These are phyloP conservation scores for Xanthorhoe spadicearia DNA, from an alignment of 2,888 invertebrate genomes.

Conservation along the genomic window DNA sequence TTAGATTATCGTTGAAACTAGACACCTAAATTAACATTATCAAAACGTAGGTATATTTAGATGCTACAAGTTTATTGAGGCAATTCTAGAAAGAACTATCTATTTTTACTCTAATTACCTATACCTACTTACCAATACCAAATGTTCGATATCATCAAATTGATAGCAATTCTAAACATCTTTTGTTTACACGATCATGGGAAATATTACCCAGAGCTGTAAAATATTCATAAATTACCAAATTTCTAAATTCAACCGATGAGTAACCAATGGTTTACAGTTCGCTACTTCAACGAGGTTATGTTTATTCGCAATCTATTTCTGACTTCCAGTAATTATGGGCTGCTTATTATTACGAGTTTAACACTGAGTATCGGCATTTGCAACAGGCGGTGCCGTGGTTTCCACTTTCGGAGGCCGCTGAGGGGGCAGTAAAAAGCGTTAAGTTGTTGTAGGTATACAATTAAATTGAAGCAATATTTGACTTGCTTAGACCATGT, in stretches of 20 bases:
- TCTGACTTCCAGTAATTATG: constrained; percentile 52
- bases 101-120: no score
- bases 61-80: not conserved
- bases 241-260: constrained; percentile 52
- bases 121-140: no score
- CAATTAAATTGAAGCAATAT: no score
- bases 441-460: no score
- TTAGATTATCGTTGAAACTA: no score
- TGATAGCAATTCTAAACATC: not conserved
- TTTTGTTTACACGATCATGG: constrained; percentile 56
- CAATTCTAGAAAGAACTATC: not conserved
- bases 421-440: no score
- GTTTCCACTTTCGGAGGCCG: no score
- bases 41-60: no score
- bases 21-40: no score
- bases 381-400: not conserved
- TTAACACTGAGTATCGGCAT: not conserved
- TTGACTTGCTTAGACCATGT: no score
- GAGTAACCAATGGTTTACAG: constrained; percentile 53
- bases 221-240: constrained; percentile 40
- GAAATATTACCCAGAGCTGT: constrained; percentile 51
- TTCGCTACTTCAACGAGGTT: constrained; percentile 45
- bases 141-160: not conserved
- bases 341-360: constrained; percentile 18
- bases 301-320: constrained; percentile 59